Conservation (phyloP, 2,113 vertebrate species). For the Athene cunicularia region DNA sequence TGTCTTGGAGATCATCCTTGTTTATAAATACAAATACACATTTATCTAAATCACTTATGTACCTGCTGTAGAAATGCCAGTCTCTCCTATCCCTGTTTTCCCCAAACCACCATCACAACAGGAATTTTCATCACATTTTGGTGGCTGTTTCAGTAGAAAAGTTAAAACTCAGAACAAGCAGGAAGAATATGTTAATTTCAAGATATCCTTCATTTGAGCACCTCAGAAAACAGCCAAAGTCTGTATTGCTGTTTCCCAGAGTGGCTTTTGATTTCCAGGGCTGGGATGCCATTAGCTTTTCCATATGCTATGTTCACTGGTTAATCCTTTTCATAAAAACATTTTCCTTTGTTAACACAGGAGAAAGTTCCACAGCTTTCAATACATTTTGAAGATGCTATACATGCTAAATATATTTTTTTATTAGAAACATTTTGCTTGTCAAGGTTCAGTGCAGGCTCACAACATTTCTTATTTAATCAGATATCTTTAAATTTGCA, state of each 20-base stretch:
- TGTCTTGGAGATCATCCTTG: background rate
- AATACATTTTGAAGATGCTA: background rate
- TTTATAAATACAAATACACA: background rate
- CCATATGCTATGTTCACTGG: background rate
- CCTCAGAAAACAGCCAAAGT: background rate
- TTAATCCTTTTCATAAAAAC: background rate
- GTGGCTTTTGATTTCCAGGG: background rate
- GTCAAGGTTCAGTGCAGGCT: background rate
- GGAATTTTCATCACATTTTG: background rate
- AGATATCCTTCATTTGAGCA: background rate
- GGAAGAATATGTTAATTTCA: background rate
- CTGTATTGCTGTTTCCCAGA: background rate
- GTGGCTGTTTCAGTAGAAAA: background rate
- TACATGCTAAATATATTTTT: background rate
- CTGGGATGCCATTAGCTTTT: background rate
- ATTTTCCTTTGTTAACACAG: background rate
- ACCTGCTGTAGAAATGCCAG: background rate
- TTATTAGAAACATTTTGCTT: background rate
- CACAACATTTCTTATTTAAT: background rate
- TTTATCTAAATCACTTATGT: background rate
- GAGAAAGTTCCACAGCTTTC: background rate
- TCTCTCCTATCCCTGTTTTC: background rate
- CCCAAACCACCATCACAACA: background rate
- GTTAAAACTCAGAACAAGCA: background rate
- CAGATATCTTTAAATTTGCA: background rate